Evolutionary conservation across 2,113 vertebrate species (phyloP).

Genomic region (Eurystomus gularis): DNA sequence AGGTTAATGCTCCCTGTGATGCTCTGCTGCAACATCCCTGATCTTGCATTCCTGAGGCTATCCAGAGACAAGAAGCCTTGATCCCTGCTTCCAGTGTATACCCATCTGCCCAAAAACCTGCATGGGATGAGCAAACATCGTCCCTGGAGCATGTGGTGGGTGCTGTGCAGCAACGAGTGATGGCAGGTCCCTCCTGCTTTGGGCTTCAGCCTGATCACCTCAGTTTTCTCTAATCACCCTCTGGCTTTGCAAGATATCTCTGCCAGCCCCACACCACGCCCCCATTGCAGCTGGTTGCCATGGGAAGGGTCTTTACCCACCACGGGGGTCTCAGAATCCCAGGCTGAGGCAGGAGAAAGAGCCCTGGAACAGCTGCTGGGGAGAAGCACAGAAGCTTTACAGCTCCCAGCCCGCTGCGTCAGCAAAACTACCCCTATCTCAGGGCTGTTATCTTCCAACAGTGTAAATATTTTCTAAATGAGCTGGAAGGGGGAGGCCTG

Average conservation of each 20-base stretch:
- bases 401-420: not conserved
- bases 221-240: not conserved
- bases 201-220: not conserved
- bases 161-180: not conserved
- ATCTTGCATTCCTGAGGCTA: not conserved
- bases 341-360: not conserved
- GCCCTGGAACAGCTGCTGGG: not conserved
- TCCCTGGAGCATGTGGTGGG: not conserved
- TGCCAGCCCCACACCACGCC: not conserved
- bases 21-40: not conserved
- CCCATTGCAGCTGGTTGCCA: not conserved
- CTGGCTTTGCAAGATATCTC: not conserved
- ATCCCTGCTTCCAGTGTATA: not conserved
- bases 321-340: rapidly evolving
- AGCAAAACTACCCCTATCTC: not conserved
- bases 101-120: not conserved
- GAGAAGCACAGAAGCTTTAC: not conserved
- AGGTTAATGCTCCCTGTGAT: not conserved
- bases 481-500: not conserved
- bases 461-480: conserved; percentile 1
- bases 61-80: not conserved
- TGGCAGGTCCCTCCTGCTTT: not conserved
- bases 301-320: not conserved
- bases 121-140: rapidly evolving
- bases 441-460: not conserved